Base-by-base conservation (phyloP, 2,113 vertebrate genomes). In the Probosciger aterrimus region DNA sequence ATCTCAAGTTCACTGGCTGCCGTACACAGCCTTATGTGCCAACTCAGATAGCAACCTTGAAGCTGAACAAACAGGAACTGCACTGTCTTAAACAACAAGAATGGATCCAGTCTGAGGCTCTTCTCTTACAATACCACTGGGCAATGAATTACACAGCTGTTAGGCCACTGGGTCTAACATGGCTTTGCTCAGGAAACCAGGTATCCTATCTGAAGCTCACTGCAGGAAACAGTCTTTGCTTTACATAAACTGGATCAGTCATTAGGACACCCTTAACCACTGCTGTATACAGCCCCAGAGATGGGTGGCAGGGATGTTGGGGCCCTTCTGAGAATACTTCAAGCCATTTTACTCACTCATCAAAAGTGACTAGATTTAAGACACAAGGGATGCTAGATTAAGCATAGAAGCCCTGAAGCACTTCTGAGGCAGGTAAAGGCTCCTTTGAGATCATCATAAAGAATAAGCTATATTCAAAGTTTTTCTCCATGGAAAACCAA, bases 361-460 rank as follows among this genome's bases (percentile, higher is more conserved):
- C 14, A 76, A 77, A 96, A 92, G 64, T 3, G 11, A 24, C 33
- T 9, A 65, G 13, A 31, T 67, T 83, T 93, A 57, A 77, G 63
- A 71, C 23, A 67, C 43, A 50, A 62, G 19, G 52, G 33, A 64
- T 59, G 20, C 8, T 63, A 60, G 33, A 74, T 75, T 35, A 93
- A 84, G 64, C 28, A 31, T 4, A 18, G 19, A 82, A 47, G 15
- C 65, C 33, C 80, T 50, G 39, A 80, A 52, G 75, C 35, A 15
- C 24, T 92, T 82, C 52, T 47, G 28, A 80, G 69, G 41, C 64
- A 92, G 62, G 52, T 86, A 74, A 96, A 70, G n/a, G 10, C 23
- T 86, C 43, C 50, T 86, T 60, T 59, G 82, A 84, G 69, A 92
- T 68, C 9, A 47, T 4, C 28, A 30, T 43, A 60, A 95, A 86